A percentile compares a stretch with the other conserved stretches of the same genome.
These are phyloP conservation scores for Sus cebifrons DNA, from an alignment of 2,797 vertebrate species.

Conservation along the genomic window DNA sequence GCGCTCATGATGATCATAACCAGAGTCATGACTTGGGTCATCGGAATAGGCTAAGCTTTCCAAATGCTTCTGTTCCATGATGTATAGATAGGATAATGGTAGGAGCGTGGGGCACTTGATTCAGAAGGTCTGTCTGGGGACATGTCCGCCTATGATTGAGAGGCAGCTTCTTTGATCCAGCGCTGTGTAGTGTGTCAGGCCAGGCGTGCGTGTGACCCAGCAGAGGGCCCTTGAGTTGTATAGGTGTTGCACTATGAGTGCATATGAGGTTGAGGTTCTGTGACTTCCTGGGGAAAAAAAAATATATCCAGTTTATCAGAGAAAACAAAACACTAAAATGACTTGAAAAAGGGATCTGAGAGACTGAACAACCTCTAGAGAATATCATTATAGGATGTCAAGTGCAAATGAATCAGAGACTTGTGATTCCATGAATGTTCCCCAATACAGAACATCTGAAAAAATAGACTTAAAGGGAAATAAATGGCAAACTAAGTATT, in stretches of 20 bases:
- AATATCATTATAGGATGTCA: slow-evolving; percentile 29
- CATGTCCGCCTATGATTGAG: not conserved
- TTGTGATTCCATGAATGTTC: not conserved
- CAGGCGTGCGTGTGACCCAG: not conserved
- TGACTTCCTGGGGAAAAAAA: not conserved
- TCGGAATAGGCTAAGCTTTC: slow-evolving; percentile 1
- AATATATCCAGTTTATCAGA: not conserved
- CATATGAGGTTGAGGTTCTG: not conserved
- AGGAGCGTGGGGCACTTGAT: not conserved
- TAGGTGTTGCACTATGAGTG: not conserved
- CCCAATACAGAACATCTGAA: slow-evolving; percentile 47
- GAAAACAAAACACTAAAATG: slow-evolving; percentile 27
- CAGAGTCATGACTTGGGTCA: slow-evolving; percentile 21
- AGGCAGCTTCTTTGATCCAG: not conserved
- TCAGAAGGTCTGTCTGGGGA: slow-evolving; percentile 25
- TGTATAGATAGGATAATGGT: slow-evolving; percentile 20
- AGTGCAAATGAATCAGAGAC: slow-evolving; percentile 42
- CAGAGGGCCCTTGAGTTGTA: not conserved
- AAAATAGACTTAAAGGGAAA: slow-evolving; percentile 54
- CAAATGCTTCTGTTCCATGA: slow-evolving; percentile 49
- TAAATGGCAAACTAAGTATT: slow-evolving; percentile 7
- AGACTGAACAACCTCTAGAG: not conserved
- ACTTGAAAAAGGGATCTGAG: not conserved
- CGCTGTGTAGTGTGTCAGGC: not conserved
- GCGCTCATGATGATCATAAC: slow-evolving; percentile 10